Base-by-base conservation (phyloP, 23 tunicate genomes). In the Ciona savignyi region DNA sequence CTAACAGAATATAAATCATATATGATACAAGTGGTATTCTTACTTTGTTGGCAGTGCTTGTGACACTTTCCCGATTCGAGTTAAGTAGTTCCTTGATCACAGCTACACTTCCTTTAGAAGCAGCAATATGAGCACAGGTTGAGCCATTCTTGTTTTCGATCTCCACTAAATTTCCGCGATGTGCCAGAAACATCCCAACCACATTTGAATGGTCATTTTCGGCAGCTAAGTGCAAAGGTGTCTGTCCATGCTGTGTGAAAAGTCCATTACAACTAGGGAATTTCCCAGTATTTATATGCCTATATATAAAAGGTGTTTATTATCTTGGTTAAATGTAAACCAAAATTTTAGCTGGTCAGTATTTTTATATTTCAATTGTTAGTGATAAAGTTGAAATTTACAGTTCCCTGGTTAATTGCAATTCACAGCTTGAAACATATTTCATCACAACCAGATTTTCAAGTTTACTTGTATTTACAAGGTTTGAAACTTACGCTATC, bases 71-170 rank as follows among this genome's bases (percentile, higher is more conserved):
- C 51, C 48, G 74, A 65, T 83, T 78, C 20, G 86, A 89, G 32
- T 83, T 83, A 19, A 89, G 63, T 2, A 89, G 74, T 70, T 89
- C 96, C 24, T 33, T 33, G 0, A 89, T 79, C 68, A 89, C 96
- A 19, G 96, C 81, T 20, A 83, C 96, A 63, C 96, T 89, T 23
- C 96, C 96, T 33, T 91, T 84, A 3, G 86, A 80, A 3, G 97
- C 97, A 32, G 97, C 97, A 34, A 85, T 91, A 65, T 91, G 97
- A 60, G 97, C 97, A 56, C 97, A 91, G 0, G 97, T 91, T 30
- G 84, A 81, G 21, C 97, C 97, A 31, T 67, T 87, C 65, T 85
- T 91, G 79, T 91, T 91, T 30, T 85, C 89, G 28, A 66, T 81
- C 31, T 72, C 75, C 67, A 91, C 97, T 32, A 91, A 66, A 42